Percentiles rank a stretch among this genome's conserved stretches.
These are phyloP conservation scores for Heliocidaris erythrogramma DNA, from an alignment of 35 echinoderm and acorn worm species.

Conservation along the genomic window DNA sequence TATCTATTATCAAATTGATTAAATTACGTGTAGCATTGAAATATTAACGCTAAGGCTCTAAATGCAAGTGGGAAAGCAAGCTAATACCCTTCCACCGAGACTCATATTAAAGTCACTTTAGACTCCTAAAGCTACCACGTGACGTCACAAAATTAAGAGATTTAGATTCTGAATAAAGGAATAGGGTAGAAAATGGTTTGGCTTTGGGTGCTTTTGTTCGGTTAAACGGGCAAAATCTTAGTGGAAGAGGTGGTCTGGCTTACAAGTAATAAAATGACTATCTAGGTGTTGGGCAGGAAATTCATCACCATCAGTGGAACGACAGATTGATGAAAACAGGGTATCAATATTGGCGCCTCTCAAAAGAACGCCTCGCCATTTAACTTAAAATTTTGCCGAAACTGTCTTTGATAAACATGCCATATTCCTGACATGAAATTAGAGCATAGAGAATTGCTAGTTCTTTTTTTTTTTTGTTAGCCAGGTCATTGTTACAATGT, in stretches of 20 bases:
- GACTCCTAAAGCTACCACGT: not conserved
- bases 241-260: not conserved
- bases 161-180: conserved; percentile 27
- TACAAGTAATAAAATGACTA: not conserved
- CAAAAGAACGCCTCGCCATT: not conserved
- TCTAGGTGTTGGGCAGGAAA: not conserved
- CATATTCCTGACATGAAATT: not conserved
- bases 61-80: not conserved
- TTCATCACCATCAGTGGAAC: not conserved
- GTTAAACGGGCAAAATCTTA: not conserved
- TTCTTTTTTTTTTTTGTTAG: not conserved
- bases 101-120: not conserved
- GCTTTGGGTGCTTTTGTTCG: not conserved
- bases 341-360: conserved; percentile 23
- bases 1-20: conserved; percentile 51
- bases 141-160: conserved; percentile 31
- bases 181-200: not conserved
- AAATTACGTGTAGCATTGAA: conserved; percentile 33
- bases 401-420: not conserved
- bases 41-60: conserved; percentile 43
- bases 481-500: not conserved
- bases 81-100: conserved; percentile 30
- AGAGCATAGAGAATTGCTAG: not conserved
- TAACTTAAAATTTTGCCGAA: not conserved
- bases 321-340: not conserved